Base-by-base conservation (phyloP, 2,113 vertebrate species). In the Bos indicus region DNA sequence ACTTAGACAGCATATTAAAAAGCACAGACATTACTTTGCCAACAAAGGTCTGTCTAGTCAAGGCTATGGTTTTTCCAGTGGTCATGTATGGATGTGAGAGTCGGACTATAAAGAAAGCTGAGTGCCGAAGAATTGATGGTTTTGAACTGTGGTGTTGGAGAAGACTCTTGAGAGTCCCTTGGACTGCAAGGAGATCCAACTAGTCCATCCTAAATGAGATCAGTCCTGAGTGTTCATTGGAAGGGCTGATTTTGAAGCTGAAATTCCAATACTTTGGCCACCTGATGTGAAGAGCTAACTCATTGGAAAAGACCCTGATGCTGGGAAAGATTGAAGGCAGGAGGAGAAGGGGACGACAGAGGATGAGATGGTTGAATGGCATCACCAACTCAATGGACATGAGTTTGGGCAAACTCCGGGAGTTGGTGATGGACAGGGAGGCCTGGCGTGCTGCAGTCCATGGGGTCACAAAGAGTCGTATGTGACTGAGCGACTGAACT, bases 121-220 rank as follows among this genome's bases (percentile, higher is more conserved):
- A 67, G 62, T 4, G 0, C 33, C 0, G 0, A 67, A 67, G 16
- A 67, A n/a, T 67, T 67, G 62, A 67, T 67, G 62, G 2, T n/a
- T 67, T 67, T 67, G 16, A 67, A 19, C 62, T 67, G 17, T 36
- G 33, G 33, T 11, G 17, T 67, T 67, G 17, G 33, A 67, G 33
- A 67, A 67, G 33, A 10, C 64, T 67, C 33, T 67, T 21, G 17
- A 67, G 64, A 36, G 33, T 67, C 33, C 33, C 33, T 67, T 67
- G 64, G 64, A 67, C 33, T 10, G 64, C 0, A 36, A 36, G 17
- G 64, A 67, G 33, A 67, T 67, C 64, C 64, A 67, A 67, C 64
- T 17, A 67, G 64, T n/a, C 64, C 33, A 19, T 67, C 16, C 33
- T 67, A 67, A 67, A 67, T 10, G 33, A 67, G 4, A 67, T 36